Evolutionary conservation across 2,888 invertebrate species (phyloP).

Genomic region (Leptogaster cylindrica): DNA sequence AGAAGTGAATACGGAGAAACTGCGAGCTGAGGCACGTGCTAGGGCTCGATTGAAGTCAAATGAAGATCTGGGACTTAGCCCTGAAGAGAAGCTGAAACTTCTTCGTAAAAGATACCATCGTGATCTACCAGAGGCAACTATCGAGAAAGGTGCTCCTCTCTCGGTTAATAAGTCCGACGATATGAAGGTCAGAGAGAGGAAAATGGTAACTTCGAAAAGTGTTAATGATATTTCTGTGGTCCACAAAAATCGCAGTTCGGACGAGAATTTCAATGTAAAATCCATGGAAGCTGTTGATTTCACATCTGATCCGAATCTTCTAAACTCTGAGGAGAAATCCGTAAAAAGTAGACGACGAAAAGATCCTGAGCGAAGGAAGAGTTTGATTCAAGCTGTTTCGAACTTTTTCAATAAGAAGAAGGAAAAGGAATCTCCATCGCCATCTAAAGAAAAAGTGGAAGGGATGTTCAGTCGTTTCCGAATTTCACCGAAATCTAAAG

Average conservation of each 20-base stretch:
- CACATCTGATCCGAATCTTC: constrained; percentile 66
- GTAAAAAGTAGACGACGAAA: constrained; percentile 60
- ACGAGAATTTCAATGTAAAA: constrained; percentile 50
- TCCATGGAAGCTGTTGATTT: constrained; percentile 56
- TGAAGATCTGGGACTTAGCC: constrained; percentile 75
- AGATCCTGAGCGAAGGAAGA: constrained; percentile 76
- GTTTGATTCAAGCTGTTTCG: constrained; percentile 83
- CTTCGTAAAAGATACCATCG: constrained; percentile 61
- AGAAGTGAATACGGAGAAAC: constrained; percentile 63
- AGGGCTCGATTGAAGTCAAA: constrained; percentile 74
- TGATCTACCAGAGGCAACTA: constrained; percentile 52
- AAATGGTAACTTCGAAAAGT: constrained; percentile 61
- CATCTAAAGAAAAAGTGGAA: constrained; percentile 48
- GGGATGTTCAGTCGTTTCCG: constrained; percentile 66
- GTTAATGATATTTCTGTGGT: constrained; percentile 58
- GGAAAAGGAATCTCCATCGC: constrained; percentile 68
- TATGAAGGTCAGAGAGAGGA: constrained; percentile 55
- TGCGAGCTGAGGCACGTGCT: constrained; percentile 70
- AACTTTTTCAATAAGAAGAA: constrained; percentile 76
- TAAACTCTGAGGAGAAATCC: constrained; percentile 15
- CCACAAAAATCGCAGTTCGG: constrained; percentile 49
- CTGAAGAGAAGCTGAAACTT: constrained; percentile 69
- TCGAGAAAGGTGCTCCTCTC: constrained; percentile 4
- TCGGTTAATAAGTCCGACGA: constrained; percentile 49
- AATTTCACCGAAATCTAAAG: constrained; percentile 69